A percentile compares a stretch with the other conserved stretches of the same genome.
Conservation (phyloP, 2,113 vertebrate species). For the Sinocyclocheilus anophthalmus region DNA sequence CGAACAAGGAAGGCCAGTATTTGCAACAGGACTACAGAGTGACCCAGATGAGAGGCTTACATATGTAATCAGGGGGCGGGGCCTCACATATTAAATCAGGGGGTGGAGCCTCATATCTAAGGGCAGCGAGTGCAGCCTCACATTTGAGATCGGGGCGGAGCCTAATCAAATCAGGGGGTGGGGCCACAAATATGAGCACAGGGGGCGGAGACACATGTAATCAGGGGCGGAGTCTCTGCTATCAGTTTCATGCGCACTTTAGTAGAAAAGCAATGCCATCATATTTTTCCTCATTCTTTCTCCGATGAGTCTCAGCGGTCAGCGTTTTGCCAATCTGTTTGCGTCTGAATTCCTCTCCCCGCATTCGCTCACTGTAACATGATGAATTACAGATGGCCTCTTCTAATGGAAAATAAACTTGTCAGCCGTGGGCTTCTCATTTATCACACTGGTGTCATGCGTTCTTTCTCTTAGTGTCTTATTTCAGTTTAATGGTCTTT, state of each 20-base stretch:
- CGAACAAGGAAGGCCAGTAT: not conserved
- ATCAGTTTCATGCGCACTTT: not conserved
- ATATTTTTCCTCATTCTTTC: not conserved
- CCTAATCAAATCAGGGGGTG: not conserved
- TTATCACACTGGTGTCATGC: conserved; percentile 15
- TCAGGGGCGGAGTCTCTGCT: not conserved
- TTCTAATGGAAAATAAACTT: conserved; percentile 38
- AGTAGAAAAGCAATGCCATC: not conserved
- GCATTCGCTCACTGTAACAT: conserved; percentile 19
- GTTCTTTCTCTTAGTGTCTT: not conserved
- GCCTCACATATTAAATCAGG: not conserved
- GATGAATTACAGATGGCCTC: conserved; percentile 29
- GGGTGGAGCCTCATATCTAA: not conserved
- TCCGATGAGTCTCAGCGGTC: not conserved
- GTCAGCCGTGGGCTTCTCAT: conserved; percentile 32
- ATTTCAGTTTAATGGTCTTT: conserved; percentile 10
- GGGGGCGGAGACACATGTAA: not conserved
- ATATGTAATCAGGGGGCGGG: not conserved
- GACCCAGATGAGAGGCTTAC: not conserved
- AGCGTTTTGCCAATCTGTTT: not conserved
- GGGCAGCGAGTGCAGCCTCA: not conserved
- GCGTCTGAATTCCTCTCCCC: not conserved
- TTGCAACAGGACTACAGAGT: not conserved
- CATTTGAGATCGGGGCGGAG: not conserved
- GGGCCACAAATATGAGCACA: not conserved